Percentiles rank a stretch among this genome's conserved stretches.
Evolutionary conservation across 2,113 vertebrate species (phyloP).

Genomic region (Festucalex cinctus): DNA sequence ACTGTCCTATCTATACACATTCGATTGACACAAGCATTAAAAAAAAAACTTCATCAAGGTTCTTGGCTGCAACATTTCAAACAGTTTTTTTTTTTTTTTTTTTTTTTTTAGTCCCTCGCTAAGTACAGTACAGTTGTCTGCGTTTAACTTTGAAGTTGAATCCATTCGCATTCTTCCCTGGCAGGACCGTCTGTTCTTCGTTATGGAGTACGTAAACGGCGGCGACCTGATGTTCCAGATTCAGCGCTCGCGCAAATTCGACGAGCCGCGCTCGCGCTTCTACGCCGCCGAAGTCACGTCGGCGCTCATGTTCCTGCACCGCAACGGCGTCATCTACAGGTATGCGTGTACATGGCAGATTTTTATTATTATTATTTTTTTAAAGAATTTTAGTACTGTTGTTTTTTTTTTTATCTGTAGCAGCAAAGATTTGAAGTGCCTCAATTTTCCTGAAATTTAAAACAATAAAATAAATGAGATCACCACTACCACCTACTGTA

Average conservation of each 20-base stretch:
- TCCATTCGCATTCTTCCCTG: neutral
- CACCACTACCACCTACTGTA: too few relatives aligned
- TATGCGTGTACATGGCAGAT: constrained; percentile 29
- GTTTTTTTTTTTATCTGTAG: too few relatives aligned
- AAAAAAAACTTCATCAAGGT: too few relatives aligned
- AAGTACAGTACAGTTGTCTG: too few relatives aligned
- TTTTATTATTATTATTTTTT: neutral
- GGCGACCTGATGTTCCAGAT: constrained; percentile 99
- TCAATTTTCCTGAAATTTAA: too few relatives aligned
- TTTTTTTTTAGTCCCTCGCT: too few relatives aligned
- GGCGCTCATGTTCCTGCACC: constrained; percentile 97
- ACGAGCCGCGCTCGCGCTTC: constrained; percentile 93
- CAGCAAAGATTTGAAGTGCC: too few relatives aligned
- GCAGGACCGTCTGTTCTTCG: constrained; percentile 98
- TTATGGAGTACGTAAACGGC: constrained; percentile 99
- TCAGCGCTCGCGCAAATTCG: constrained; percentile 95
- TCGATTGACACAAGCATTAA: too few relatives aligned
- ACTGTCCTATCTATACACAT: too few relatives aligned
- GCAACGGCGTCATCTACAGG: constrained; percentile 98
- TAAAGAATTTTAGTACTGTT: neutral
- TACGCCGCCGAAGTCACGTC: constrained; percentile 98
- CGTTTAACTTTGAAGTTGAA: neutral
- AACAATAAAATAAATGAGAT: too few relatives aligned
- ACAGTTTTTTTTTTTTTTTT: too few relatives aligned
- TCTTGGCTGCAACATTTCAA: too few relatives aligned